These are phyloP conservation scores for Hormaphis cornu DNA, from an alignment of 1,140 invertebrate genomes.

Conservation along the genomic window DNA sequence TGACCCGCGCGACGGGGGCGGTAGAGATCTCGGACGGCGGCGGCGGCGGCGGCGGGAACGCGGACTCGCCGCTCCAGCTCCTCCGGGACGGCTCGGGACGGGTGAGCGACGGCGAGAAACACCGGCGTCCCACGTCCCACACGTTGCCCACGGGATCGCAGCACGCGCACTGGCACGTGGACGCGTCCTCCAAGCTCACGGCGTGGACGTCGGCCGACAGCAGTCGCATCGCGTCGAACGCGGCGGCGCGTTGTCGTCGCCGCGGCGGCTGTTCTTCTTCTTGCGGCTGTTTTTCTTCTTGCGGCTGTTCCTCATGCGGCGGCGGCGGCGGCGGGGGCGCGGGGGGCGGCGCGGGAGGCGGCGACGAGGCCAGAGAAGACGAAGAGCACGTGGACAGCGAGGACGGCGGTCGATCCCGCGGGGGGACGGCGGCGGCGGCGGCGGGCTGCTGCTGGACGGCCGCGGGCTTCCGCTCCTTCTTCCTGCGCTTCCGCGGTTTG, in stretches of 20 bases:
- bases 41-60: conserved; percentile 37
- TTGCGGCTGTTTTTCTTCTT: background rate
- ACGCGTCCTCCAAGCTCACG: conserved; percentile 40
- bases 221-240: conserved; percentile 33
- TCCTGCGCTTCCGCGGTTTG: conserved; percentile 76
- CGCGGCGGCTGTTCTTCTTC: conserved; percentile 33
- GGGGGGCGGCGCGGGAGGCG: conserved; percentile 31
- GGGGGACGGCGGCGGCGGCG: background rate
- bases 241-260: conserved; percentile 35
- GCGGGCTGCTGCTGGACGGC: background rate
- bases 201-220: conserved; percentile 36
- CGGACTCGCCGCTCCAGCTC: conserved; percentile 35
- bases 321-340: conserved; percentile 31
- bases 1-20: background rate
- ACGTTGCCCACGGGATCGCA: conserved; percentile 66
- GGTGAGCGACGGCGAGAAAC: conserved; percentile 47
- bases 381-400: background rate
- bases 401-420: background rate
- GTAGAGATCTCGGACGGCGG: conserved; percentile 29
- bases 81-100: conserved; percentile 37
- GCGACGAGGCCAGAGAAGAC: conserved; percentile 26
- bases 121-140: conserved; percentile 57
- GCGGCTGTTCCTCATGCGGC: background rate
- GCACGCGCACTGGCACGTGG: conserved; percentile 65
- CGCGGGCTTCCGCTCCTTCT: conserved; percentile 70